Evolutionary conservation across 2,888 invertebrate species (phyloP).

Genomic region (Ophraella communa): DNA sequence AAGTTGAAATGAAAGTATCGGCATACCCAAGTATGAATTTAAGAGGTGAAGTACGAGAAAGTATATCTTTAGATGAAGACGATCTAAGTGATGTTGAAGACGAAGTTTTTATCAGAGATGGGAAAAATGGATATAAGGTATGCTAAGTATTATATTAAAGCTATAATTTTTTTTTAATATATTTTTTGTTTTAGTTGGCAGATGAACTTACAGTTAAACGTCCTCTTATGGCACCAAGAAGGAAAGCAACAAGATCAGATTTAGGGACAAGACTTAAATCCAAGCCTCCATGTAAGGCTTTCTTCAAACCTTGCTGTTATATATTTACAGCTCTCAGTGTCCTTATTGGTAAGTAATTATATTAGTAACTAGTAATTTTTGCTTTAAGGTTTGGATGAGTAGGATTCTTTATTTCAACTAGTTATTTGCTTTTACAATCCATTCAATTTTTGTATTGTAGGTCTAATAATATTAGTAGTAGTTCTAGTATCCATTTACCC

Average conservation of each 20-base stretch:
- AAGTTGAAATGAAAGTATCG: constrained; percentile 56
- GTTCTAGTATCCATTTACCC: constrained; percentile 71
- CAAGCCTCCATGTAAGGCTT: constrained; percentile 64
- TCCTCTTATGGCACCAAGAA: constrained; percentile 76
- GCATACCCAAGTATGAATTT: constrained; percentile 67
- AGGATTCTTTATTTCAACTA: no score
- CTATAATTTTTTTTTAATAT: neutral
- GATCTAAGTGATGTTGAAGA: constrained; percentile 78
- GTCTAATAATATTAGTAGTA: constrained; percentile 69
- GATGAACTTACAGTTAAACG: constrained; percentile 75
- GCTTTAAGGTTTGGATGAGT: no score
- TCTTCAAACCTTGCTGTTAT: constrained; percentile 72
- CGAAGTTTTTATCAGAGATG: constrained; percentile 78
- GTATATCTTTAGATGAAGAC: constrained; percentile 70
- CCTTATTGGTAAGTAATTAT: constrained; percentile 62
- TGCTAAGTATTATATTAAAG: neutral
- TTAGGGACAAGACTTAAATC: constrained; percentile 63
- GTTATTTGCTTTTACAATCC: neutral
- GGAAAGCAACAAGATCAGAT: constrained; percentile 63
- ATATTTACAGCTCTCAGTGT: constrained; percentile 67
- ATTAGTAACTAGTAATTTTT: no score
- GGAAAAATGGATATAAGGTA: constrained; percentile 69
- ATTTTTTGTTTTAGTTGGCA: constrained; percentile 59
- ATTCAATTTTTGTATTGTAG: constrained; percentile 56
- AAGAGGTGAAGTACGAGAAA: constrained; percentile 70